Percentiles rank a stretch among this genome's conserved stretches.
Evolutionary conservation across 2,888 invertebrate genomes (phyloP).

Genomic region (Synergus umbraculus): DNA sequence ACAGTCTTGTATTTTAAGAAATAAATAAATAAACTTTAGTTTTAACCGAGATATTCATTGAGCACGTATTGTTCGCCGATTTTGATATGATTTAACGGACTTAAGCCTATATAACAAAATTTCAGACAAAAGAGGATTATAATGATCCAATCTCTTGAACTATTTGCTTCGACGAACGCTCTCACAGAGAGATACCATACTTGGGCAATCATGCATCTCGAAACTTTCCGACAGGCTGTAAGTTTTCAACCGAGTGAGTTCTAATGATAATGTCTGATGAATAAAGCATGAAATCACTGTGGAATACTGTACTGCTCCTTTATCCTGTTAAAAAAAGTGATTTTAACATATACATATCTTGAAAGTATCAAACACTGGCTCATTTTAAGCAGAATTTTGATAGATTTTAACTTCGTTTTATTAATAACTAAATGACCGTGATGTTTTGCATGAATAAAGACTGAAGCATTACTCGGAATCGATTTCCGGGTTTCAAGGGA

Average conservation of each 20-base stretch:
- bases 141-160: neutral
- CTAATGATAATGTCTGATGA: slow-evolving; percentile 13
- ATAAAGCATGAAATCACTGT: slow-evolving; percentile 9
- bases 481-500: too few species aligned
- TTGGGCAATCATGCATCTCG: slow-evolving; percentile 29
- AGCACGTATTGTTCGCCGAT: neutral
- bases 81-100: neutral
- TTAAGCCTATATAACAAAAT: neutral
- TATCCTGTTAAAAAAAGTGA: neutral
- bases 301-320: neutral
- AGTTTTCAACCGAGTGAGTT: slow-evolving; percentile 27
- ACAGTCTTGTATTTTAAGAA: neutral
- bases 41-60: neutral
- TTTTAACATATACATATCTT: neutral
- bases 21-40: neutral
- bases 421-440: too few species aligned
- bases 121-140: neutral
- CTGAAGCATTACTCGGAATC: too few species aligned
- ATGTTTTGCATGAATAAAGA: too few species aligned
- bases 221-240: slow-evolving; percentile 30
- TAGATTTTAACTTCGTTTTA: too few species aligned
- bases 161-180: slow-evolving; percentile 12
- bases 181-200: slow-evolving; percentile 11
- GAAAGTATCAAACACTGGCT: too few species aligned
- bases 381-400: too few species aligned